Evolutionary conservation across 2,888 invertebrate species (phyloP).

Genomic region (Rotaria sp.): DNA sequence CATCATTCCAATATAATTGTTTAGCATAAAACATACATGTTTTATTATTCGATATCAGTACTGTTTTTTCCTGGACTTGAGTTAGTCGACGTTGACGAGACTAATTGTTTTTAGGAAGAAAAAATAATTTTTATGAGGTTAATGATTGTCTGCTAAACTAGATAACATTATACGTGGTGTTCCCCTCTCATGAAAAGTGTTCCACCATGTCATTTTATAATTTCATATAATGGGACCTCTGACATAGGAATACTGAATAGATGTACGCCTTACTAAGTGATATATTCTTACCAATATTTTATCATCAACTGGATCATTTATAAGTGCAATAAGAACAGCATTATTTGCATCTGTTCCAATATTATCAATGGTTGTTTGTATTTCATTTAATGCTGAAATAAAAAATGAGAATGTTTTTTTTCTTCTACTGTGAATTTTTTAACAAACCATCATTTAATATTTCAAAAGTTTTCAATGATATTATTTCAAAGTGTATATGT

Average conservation of each 20-base stretch:
- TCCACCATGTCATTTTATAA: too few species aligned
- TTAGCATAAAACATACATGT: neutral
- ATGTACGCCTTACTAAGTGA: neutral
- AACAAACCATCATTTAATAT: neutral
- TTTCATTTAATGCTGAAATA: neutral
- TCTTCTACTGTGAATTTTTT: too few species aligned
- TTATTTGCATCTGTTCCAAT: neutral
- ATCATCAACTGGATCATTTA: neutral
- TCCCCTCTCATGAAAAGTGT: too few species aligned
- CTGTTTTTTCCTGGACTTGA: too few species aligned
- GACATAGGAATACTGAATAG: too few species aligned
- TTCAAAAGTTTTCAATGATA: neutral
- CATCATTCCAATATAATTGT: neutral
- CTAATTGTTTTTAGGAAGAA: neutral
- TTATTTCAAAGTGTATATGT: neutral
- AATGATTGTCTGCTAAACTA: too few species aligned
- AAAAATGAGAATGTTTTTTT: neutral
- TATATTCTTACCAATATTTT: neutral
- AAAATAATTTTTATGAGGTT: neutral
- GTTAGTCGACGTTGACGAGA: neutral
- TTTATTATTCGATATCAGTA: neutral
- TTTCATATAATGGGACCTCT: too few species aligned
- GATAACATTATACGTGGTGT: too few species aligned
- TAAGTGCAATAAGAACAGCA: neutral
- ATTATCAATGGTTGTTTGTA: neutral